phyloP scores from a whole-genome alignment of 2,113 vertebrate genomes.

The Equus przewalskii region DNA sequence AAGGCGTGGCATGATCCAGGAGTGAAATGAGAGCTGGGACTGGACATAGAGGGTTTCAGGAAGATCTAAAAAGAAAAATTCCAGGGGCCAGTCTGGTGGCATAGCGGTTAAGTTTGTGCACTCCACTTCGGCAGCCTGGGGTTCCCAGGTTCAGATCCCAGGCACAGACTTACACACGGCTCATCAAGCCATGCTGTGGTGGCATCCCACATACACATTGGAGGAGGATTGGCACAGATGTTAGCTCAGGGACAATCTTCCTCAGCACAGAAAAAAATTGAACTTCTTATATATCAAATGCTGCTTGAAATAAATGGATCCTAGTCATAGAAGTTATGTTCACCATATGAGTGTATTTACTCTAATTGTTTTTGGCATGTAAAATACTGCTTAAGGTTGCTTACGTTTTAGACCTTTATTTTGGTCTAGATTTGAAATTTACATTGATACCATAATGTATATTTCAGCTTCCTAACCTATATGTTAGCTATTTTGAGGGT shows the following conservation, averaged over 20 bases:
- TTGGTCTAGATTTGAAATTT: neutral
- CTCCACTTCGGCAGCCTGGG: too few species aligned
- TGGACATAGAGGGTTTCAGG: neutral
- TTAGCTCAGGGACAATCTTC: too few species aligned
- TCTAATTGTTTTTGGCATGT: neutral
- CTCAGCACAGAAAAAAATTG: too few species aligned
- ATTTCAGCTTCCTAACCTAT: neutral
- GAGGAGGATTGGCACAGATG: too few species aligned
- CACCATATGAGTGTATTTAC: neutral
- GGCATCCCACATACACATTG: too few species aligned
- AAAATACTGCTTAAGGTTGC: neutral
- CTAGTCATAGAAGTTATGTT: neutral
- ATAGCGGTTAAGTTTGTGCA: too few species aligned
- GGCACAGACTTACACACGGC: too few species aligned
- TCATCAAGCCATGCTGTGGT: too few species aligned
- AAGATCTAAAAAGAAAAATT: neutral
- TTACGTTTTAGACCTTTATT: neutral
- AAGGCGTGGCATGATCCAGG: neutral
- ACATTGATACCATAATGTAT: neutral
- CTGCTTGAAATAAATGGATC: neutral
- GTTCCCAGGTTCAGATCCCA: too few species aligned
- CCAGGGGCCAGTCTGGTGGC: too few species aligned
- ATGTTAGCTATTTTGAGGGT: neutral
- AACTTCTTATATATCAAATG: neutral
- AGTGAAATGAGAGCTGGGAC: neutral